phyloP scores from a whole-genome alignment of 2,113 vertebrate species.

The Sminthopsis crassicaudata region DNA sequence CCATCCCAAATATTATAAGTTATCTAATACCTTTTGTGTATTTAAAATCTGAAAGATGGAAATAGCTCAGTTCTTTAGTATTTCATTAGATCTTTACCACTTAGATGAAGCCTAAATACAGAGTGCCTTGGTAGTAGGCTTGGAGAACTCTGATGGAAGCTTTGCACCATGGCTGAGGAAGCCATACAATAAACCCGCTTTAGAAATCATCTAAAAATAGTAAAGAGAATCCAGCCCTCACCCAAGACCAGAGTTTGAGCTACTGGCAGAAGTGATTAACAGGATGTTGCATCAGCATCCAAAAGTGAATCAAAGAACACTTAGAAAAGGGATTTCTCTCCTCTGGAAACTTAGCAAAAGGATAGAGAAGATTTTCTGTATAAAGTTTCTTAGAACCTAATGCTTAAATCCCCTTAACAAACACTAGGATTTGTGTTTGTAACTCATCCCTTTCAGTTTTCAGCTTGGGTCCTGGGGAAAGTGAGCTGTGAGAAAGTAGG shows the following conservation, averaged over 20 bases:
- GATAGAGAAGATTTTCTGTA: slow-evolving; percentile 58
- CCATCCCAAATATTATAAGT: not conserved
- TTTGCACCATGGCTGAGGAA: slow-evolving; percentile 23
- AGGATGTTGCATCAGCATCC: slow-evolving; percentile 50
- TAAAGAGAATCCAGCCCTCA: slow-evolving; percentile 66
- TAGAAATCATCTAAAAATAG: slow-evolving; percentile 55
- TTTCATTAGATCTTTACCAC: not conserved
- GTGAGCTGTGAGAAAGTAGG: not conserved
- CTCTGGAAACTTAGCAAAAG: slow-evolving; percentile 62
- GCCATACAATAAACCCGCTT: slow-evolving; percentile 54
- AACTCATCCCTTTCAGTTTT: slow-evolving; percentile 46
- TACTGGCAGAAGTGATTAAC: slow-evolving; percentile 54
- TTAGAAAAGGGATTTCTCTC: slow-evolving; percentile 44
- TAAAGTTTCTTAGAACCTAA: slow-evolving; percentile 64
- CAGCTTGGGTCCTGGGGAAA: not conserved
- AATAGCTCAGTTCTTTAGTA: not conserved
- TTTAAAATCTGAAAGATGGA: slow-evolving; percentile 9
- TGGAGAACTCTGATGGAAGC: not conserved
- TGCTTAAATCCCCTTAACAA: slow-evolving; percentile 68
- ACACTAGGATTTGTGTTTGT: slow-evolving; percentile 71
- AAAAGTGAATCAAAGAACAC: slow-evolving; percentile 42
- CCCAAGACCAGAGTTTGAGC: slow-evolving; percentile 66
- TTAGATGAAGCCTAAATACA: slow-evolving; percentile 33
- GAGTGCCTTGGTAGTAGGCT: slow-evolving; percentile 46
- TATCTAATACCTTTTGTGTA: not conserved